Conservation (phyloP, 2,888 invertebrate genomes). For the Nasonia oneida region DNA sequence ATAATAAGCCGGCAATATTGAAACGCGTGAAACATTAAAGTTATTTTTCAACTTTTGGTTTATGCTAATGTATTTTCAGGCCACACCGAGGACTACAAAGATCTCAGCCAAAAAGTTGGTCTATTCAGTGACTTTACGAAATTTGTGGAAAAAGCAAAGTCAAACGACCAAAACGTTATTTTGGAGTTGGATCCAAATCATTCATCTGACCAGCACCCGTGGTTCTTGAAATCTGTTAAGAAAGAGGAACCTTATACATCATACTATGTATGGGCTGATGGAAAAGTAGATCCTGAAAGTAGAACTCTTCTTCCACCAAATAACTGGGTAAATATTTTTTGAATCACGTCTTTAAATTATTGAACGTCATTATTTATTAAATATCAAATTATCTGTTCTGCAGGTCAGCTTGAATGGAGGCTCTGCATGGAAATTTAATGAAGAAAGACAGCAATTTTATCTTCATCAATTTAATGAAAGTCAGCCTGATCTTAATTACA, state of each 20-base stretch:
- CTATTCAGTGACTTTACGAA: constrained; percentile 79
- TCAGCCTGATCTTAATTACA: constrained; percentile 91
- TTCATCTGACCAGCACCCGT: constrained; percentile 84
- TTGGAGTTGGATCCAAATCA: constrained; percentile 89
- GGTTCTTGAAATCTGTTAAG: constrained; percentile 86
- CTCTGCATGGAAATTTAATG: constrained; percentile 87
- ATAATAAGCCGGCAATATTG: neutral
- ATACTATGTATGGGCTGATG: constrained; percentile 89
- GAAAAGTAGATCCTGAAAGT: constrained; percentile 75
- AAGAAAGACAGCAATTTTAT: constrained; percentile 85
- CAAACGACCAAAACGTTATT: constrained; percentile 82
- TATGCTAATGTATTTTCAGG: constrained; percentile 72
- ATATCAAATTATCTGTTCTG: constrained; percentile 18
- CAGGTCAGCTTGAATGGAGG: constrained; percentile 81
- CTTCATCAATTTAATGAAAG: constrained; percentile 86
- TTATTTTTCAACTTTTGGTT: constrained; percentile 5
- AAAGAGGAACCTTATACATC: constrained; percentile 83
- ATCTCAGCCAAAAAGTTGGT: constrained; percentile 80
- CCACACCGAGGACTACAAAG: constrained; percentile 78
- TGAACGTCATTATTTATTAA: constrained; percentile 23
- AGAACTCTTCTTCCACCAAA: constrained; percentile 81
- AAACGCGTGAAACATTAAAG: neutral
- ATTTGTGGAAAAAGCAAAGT: constrained; percentile 80
- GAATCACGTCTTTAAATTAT: neutral
- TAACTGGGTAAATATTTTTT: constrained; percentile 84